phyloP scores from a whole-genome alignment of 1,140 invertebrate genomes.

The Bombus confusus region DNA sequence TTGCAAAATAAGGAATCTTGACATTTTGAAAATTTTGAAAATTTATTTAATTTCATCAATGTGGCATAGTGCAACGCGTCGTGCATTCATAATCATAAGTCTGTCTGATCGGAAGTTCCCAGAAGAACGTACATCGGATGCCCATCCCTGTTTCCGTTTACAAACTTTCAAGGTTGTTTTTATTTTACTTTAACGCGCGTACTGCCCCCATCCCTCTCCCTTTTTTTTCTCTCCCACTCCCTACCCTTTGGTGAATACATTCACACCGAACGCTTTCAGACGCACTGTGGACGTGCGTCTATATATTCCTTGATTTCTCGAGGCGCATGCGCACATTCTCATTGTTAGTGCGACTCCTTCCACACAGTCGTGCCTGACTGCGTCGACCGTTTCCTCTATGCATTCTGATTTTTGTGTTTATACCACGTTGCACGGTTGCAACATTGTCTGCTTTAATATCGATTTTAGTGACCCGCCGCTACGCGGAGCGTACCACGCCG shows the following conservation, averaged over 20 bases:
- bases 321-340: slow-evolving; percentile 31
- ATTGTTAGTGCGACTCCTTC: slow-evolving; percentile 31
- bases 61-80: not conserved
- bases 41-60: not conserved
- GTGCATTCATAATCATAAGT: not conserved
- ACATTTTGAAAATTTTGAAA: not conserved
- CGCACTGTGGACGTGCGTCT: not conserved
- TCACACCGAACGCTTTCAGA: slow-evolving; percentile 4
- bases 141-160: slow-evolving; percentile 44
- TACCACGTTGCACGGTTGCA: not conserved
- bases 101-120: not conserved
- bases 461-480: slow-evolving; percentile 54
- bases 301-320: not conserved
- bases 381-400: slow-evolving; percentile 32
- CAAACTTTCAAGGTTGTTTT: slow-evolving; percentile 36
- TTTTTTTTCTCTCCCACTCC: not conserved
- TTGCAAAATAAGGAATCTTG: not conserved
- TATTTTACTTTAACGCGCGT: slow-evolving; percentile 35
- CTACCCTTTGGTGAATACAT: not conserved
- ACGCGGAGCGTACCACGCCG: slow-evolving; percentile 45
- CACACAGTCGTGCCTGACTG: slow-evolving; percentile 28
- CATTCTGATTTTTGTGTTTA: slow-evolving; percentile 41
- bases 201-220: not conserved
- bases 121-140: slow-evolving; percentile 14
- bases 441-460: slow-evolving; percentile 61